Percentiles rank a stretch among this genome's conserved stretches.
These are phyloP conservation scores for Rhombomys opimus DNA, from an alignment of 2,113 vertebrate species.

Conservation along the genomic window DNA sequence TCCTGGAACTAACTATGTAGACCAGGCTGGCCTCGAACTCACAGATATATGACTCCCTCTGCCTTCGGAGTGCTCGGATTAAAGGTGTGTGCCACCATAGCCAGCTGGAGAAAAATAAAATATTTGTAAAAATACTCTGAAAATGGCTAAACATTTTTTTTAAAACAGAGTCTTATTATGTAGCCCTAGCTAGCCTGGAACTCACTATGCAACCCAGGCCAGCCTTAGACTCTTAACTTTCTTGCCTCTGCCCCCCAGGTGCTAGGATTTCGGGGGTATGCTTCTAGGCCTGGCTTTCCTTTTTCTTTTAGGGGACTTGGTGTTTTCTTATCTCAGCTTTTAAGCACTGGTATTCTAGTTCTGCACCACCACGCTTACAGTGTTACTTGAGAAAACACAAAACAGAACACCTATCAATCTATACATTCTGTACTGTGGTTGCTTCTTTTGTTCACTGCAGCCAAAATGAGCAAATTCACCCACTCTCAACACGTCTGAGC, in stretches of 20 bases:
- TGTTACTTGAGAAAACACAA: not conserved
- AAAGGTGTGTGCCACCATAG: not conserved
- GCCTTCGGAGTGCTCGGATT: not conserved
- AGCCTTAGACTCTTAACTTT: not conserved
- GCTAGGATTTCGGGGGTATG: not conserved
- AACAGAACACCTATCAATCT: constrained; percentile 8
- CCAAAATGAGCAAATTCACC: constrained; percentile 72
- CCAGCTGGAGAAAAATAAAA: not conserved
- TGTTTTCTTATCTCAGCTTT: not conserved
- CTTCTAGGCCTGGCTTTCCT: not conserved
- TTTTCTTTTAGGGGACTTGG: not conserved
- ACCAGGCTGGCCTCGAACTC: not conserved
- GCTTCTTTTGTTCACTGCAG: constrained; percentile 69
- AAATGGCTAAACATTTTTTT: not conserved
- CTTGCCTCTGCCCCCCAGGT: not conserved
- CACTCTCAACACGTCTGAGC: constrained; percentile 70
- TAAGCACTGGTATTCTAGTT: not conserved
- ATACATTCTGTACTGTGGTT: constrained; percentile 51
- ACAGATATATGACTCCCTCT: not conserved
- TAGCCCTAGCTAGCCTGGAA: not conserved
- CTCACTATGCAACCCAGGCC: not conserved
- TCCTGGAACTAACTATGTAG: not conserved
- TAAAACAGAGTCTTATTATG: not conserved
- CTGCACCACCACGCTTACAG: not conserved
- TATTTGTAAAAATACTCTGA: not conserved